Evolutionary conservation across 2,888 invertebrate genomes (phyloP), one percentile per base, ranked within the genome.

Genomic region (Acleris sparsana): DNA sequence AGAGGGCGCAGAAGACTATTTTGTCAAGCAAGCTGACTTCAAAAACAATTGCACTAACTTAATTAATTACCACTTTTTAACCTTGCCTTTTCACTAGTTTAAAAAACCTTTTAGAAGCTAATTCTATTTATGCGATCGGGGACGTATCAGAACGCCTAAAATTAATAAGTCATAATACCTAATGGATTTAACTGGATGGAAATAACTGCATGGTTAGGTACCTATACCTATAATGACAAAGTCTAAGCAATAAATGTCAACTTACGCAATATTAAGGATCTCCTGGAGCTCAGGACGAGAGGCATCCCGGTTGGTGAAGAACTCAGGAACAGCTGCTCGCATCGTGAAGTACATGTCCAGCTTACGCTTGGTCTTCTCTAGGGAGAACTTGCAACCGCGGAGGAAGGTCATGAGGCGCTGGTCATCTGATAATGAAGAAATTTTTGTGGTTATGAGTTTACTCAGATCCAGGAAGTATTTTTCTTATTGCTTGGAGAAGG

Each of bases 311-410:
- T 96, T 95, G 66, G 93, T 89, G 86, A 97, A 97, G 87, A 97
- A 96, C 82, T 97, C 97, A 0, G 97, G 97, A 43, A 96, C 94
- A 1, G 96, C 96, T 5, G 95, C 94, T 22, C 97, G 93, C 96
- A 97, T 96, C 11, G 97, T 97, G 85, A 97, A 97, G 87, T 97
- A 97, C 96, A 97, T 96, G 85, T 97, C 97, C 79, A 97, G 87
- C 86, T 97, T 97, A 79, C 94, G 94, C 89, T 97, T 97, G 84
- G 96, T 95, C 88, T 96, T 96, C 87, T 97, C 97, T 82, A 97
- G 83, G 62, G 97, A 97, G 89, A 97, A 97, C 90, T 97, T 97
- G 89, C 96, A 96, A 29, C 97, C 97, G 16, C 97, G 94, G 69
- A 97, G 94, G 90, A 97, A 97, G 63, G 96, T 96, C 93, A 96